A percentile compares a stretch with the other conserved stretches of the same genome.
phyloP scores from a whole-genome alignment of 2,113 vertebrate species.

The Delphinapterus leucas region DNA sequence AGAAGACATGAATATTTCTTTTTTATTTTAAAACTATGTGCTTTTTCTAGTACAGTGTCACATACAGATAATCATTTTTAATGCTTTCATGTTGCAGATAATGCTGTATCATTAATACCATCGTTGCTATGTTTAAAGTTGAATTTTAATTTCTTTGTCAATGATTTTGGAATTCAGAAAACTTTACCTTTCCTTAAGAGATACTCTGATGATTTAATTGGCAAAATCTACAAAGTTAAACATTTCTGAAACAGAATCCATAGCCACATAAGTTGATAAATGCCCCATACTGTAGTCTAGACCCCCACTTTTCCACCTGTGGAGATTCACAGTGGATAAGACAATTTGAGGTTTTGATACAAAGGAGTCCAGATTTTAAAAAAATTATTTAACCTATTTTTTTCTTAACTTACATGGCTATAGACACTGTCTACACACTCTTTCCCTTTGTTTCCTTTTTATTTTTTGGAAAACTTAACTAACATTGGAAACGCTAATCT shows the following conservation, averaged over 20 bases:
- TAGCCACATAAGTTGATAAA: slow-evolving; percentile 16
- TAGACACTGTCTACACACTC: background rate
- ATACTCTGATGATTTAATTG: slow-evolving; percentile 5
- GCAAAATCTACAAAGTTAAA: background rate
- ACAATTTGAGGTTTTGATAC: background rate
- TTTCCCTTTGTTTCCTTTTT: background rate
- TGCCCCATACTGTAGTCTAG: background rate
- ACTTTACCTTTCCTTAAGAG: background rate
- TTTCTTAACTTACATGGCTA: background rate
- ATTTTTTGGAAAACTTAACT: background rate
- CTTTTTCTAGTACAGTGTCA: background rate
- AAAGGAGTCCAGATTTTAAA: background rate
- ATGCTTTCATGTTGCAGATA: background rate
- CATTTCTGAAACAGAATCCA: background rate
- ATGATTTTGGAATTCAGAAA: slow-evolving; percentile 4
- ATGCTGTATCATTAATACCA: background rate
- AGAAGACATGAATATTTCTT: background rate
- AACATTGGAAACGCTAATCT: slow-evolving; percentile 17
- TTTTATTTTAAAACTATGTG: background rate
- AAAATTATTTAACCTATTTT: background rate
- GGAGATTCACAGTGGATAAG: background rate
- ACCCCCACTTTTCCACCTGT: background rate
- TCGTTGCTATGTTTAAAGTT: background rate
- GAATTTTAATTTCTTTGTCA: slow-evolving; percentile 20
- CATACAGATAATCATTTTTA: background rate